Evolutionary conservation across 2,888 invertebrate genomes (phyloP), one percentile per base, ranked within the genome.

Genomic region (Bombylius major): DNA sequence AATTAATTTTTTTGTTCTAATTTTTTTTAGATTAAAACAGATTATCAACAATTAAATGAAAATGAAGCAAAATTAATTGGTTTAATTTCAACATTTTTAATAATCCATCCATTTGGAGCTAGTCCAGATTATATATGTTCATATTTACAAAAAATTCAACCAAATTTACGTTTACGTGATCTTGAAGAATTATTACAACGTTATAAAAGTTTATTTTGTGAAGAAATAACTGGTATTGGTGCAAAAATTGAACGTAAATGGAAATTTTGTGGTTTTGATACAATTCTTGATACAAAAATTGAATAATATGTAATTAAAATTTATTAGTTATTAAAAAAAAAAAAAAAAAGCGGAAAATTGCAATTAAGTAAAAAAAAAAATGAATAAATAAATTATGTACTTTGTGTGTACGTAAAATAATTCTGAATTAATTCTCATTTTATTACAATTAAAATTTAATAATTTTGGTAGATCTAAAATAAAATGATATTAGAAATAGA

Each of bases 81-180:
- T 58, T 78, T 96, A 56, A 86, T 92, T 65, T 87, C 94, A 5
- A 88, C 92, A 8, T 96, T 93, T 75, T 79, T 96, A 54, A 68
- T 73, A 39, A 89, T 96, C 46, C 95, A 96, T 75, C 96, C 95
- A 0, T 87, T 88, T 67, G 96, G 96, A 50, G 93, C 94, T 3
- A 89, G 88, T 58, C 79, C 91, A 4, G 92, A 91, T 70, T 90
- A 91, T 73, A 86, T 96, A 61, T 89, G 89, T 79, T 90, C 89
- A 9, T 96, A 94, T 74, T 82, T 96, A 32, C 87, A 89, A 66
- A 89, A 88, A 67, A 77, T 91, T 62, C 85, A 89, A 65, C 78
- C 86, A 4, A 78, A 78, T 62, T 76, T 88, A 51, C 79, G 85
- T 58, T 84, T 87, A 51, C 82, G 84, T 47, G 85, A 87, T 61